phyloP scores from a whole-genome alignment of 2,797 vertebrate species.

The Brachyalestes nurse region DNA sequence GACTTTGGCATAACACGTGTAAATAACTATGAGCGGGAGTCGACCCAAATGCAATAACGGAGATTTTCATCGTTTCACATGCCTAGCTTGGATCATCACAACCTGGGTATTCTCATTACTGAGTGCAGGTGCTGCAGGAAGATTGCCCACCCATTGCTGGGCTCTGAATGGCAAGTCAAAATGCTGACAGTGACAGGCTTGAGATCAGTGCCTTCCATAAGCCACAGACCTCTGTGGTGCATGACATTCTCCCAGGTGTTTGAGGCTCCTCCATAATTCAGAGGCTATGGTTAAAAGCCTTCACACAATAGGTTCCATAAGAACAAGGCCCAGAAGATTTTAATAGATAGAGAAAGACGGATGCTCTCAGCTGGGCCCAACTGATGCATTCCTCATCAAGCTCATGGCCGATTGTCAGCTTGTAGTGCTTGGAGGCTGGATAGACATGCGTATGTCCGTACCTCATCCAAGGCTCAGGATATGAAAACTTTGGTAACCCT shows the following conservation, averaged over 20 bases:
- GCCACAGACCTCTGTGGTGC: neutral
- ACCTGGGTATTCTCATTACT: slow-evolving; percentile 25
- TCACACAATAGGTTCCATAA: slow-evolving; percentile 42
- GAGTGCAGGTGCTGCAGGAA: slow-evolving; percentile 42
- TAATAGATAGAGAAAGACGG: slow-evolving; percentile 49
- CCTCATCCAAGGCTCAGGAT: slow-evolving; percentile 4
- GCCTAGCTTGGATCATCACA: slow-evolving; percentile 15
- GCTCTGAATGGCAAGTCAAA: neutral
- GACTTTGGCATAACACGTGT: neutral
- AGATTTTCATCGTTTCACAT: neutral
- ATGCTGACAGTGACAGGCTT: slow-evolving; percentile 7
- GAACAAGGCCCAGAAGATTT: slow-evolving; percentile 34
- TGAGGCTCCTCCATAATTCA: slow-evolving; percentile 50
- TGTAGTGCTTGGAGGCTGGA: slow-evolving; percentile 16
- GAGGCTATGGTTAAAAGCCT: slow-evolving; percentile 46
- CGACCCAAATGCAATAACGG: neutral
- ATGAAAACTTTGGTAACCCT: slow-evolving; percentile 35
- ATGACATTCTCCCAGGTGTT: slow-evolving; percentile 43
- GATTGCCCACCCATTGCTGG: neutral
- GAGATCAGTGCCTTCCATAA: slow-evolving; percentile 26
- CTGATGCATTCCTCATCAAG: slow-evolving; percentile 44
- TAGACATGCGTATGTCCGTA: neutral
- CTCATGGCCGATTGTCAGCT: slow-evolving; percentile 48
- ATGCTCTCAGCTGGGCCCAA: slow-evolving; percentile 14
- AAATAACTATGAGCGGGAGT: neutral